These are phyloP conservation scores for Pelodytes ibericus DNA, from an alignment of 2,797 vertebrate species.

Conservation along the genomic window DNA sequence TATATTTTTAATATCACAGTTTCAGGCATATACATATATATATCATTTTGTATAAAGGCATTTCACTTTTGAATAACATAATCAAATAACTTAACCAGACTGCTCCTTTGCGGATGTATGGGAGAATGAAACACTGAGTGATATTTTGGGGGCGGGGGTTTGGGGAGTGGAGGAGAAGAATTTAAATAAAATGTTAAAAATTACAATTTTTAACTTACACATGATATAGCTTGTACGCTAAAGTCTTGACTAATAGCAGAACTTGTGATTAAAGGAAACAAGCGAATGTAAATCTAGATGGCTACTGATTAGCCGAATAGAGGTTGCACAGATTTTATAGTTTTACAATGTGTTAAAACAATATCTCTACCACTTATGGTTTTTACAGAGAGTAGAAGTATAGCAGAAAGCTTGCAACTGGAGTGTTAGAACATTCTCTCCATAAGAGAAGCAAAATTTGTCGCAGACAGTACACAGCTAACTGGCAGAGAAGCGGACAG, in stretches of 20 bases:
- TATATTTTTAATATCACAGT: constrained; percentile 22
- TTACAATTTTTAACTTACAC: neutral
- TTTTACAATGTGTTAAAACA: no score
- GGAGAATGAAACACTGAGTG: constrained; percentile 32
- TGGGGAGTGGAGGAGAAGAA: no score
- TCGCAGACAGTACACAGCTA: no score
- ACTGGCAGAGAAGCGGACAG: no score
- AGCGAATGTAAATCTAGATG: neutral
- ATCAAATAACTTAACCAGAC: constrained; percentile 52
- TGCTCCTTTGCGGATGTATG: constrained; percentile 16
- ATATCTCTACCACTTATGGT: no score
- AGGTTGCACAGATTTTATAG: no score
- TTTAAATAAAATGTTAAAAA: constrained; percentile 20
- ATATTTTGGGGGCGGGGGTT: neutral
- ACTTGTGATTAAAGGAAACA: neutral
- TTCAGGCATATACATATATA: constrained; percentile 37
- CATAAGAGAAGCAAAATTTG: no score
- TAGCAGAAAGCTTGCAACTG: no score
- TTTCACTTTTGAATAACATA: constrained; percentile 29
- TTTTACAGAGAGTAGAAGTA: no score
- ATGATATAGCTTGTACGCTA: neutral
- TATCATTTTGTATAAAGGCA: constrained; percentile 52
- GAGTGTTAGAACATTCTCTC: no score
- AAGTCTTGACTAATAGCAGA: neutral
- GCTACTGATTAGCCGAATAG: neutral